Base-by-base conservation (phyloP, 2,797 vertebrate species). In the Tachyglossus aculeatus region DNA sequence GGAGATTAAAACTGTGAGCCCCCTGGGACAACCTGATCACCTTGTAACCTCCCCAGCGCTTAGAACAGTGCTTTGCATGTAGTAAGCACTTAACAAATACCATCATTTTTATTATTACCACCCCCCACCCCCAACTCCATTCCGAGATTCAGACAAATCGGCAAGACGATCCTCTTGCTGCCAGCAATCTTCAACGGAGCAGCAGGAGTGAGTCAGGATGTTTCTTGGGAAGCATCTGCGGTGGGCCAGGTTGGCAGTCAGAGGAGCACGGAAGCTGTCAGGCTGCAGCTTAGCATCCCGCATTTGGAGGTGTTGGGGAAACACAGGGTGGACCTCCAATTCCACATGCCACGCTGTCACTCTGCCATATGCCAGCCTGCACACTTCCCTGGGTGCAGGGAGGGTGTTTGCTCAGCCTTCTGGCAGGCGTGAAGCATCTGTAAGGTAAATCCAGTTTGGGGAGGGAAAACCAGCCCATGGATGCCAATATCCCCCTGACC, bases 241-340 rank as follows among this genome's bases (percentile, higher is more conserved):
- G 43, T 2, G 16, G 0, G 1, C 18, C n/a, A 51, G 21, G 16
- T 37, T 9, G 2, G 44, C 65, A 66, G 58, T 44, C 43, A 27
- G 56, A 3, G 12, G 33, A 43, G 37, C 45, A 18, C 66, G 2
- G 18, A 34, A 22, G 50, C 65, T 69, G 66, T 69, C 63, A 77
- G 71, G 78, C n/a, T 1, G 37, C 59, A 57, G 68, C 38, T 51
- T 68, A 43, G 33, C 57, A 50, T 44, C 39, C 62, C 1, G 3
- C 69, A 39, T 72, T 67, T 59, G 16, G 45, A 67, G 60, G 57
- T 69, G 60, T 52, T 64, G 60, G 71, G 51, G 71, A 74, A 84
- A 77, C 60, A 67, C 5, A 41, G 53, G 33, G 27, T 37, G 45
- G 3, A 7, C 51, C 41, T 11, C 63, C 53, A 62, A 21, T n/a